These are phyloP conservation scores for Channallabes apus DNA, from an alignment of 2,797 vertebrate species.

Conservation along the genomic window DNA sequence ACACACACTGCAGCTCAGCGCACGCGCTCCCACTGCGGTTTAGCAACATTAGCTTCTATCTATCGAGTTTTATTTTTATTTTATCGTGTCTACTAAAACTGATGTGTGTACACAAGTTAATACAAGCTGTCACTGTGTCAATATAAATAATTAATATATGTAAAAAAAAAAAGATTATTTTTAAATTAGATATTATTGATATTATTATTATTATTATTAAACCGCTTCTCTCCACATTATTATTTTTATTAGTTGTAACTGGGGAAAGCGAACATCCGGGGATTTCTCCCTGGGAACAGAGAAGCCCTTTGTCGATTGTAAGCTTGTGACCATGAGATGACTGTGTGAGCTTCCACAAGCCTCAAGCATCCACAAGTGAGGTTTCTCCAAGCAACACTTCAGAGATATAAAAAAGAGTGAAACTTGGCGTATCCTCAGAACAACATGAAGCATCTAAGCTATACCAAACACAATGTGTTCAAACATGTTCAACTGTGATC, in stretches of 20 bases:
- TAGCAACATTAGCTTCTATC: background rate
- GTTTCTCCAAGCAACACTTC: background rate
- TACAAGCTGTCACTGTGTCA: background rate
- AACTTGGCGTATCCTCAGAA: conserved; percentile 17
- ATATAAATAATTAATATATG: background rate
- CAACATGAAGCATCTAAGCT: background rate
- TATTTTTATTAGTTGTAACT: background rate
- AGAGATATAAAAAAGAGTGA: background rate
- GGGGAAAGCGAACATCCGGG: background rate
- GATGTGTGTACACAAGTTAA: background rate
- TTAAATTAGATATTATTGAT: background rate
- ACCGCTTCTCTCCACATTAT: background rate
- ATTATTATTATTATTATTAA: background rate
- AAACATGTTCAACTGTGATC: background rate
- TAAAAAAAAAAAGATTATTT: background rate
- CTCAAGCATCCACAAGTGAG: background rate
- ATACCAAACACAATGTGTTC: background rate
- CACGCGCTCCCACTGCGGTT: background rate
- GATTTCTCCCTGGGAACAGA: conserved; percentile 57
- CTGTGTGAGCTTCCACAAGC: background rate
- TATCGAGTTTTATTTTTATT: background rate
- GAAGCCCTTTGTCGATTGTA: conserved; percentile 70
- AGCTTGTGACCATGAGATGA: conserved; percentile 61
- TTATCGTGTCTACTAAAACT: background rate
- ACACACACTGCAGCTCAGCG: background rate